Evolutionary conservation across 2,113 vertebrate genomes (phyloP), one percentile per base, ranked within the genome.

Genomic region (Stigmatopora nigra): DNA sequence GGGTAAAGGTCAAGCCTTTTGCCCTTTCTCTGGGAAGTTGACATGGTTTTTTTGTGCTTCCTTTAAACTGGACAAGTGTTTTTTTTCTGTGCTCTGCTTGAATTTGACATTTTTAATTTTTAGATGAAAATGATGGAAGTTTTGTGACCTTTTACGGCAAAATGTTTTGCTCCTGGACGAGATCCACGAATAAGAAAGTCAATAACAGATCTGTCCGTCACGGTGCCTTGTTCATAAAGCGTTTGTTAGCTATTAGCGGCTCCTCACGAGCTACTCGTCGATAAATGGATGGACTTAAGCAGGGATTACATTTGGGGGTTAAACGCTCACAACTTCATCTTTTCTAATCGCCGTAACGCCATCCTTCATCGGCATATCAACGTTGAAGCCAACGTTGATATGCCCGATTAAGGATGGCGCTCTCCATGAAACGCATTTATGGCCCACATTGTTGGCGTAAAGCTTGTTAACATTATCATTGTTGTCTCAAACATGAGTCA

Each of bases 111-210:
- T n/a, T 55, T 25, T 20, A 57, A 14, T 36, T 19, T 1, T 7
- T 57, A 57, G 60, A 51, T 44, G 48, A 79, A 75, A 2, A 31
- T 80, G 80, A 88, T 84, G 82, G 81, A 16, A 58, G 35, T n/a
- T 35, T 67, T 68, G 71, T 71, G 15, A 55, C 25, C 12, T 57
- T 31, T 13, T 15, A 25, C 2, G 68, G 78, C 79, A 79, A 76
- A 65, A 76, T 81, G 79, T 80, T 75, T 86, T 73, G 81, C 82
- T 73, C 80, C 82, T 87, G 88, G 88, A 90, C 81, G 78, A 75
- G 68, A 80, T 82, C 82, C 81, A 80, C 80, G 85, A 85, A 84
- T 80, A 86, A 86, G 76, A 86, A 87, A 84, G 88, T 86, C 86
- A 89, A 90, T 88, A 79, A 73, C 82, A 78, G 76, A 78, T 78